Percentiles rank a stretch among this genome's conserved stretches.
Evolutionary conservation across 2,888 invertebrate species (phyloP).

Genomic region (Eurytoma californica): DNA sequence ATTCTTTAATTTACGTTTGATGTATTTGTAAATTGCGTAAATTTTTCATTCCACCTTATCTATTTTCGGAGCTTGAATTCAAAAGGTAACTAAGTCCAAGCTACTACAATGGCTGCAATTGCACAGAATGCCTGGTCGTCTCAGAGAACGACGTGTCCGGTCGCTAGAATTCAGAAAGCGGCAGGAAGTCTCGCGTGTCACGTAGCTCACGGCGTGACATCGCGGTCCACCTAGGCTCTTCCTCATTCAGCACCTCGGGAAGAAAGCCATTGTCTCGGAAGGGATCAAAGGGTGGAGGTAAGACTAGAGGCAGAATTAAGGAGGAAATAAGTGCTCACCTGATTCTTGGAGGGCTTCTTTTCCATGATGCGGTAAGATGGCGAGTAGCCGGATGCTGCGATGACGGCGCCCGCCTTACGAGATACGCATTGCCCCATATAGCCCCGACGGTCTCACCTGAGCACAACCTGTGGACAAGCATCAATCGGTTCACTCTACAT

Average conservation of each 20-base stretch:
- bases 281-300: background rate
- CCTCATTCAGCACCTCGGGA: constrained; percentile 13
- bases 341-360: constrained; percentile 72
- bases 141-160: background rate
- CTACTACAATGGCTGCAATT: background rate
- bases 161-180: constrained; percentile 21
- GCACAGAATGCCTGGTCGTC: background rate
- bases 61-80: background rate
- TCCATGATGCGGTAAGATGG: constrained; percentile 76
- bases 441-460: constrained; percentile 69
- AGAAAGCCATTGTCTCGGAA: constrained; percentile 21
- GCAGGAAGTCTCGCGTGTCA: constrained; percentile 46
- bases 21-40: no score
- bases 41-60: no score
- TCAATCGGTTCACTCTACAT: no score
- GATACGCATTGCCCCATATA: constrained; percentile 88
- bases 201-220: constrained; percentile 21
- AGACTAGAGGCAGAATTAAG: background rate
- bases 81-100: background rate
- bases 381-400: constrained; percentile 80
- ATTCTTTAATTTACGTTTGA: no score
- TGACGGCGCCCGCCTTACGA: constrained; percentile 79
- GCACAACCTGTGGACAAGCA: constrained; percentile 66
- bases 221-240: constrained; percentile 13
- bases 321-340: constrained; percentile 62